Percentiles rank a stretch among this genome's conserved stretches.
phyloP scores from a whole-genome alignment of 2,888 invertebrate genomes.

The Caenorhabditis sp. region DNA sequence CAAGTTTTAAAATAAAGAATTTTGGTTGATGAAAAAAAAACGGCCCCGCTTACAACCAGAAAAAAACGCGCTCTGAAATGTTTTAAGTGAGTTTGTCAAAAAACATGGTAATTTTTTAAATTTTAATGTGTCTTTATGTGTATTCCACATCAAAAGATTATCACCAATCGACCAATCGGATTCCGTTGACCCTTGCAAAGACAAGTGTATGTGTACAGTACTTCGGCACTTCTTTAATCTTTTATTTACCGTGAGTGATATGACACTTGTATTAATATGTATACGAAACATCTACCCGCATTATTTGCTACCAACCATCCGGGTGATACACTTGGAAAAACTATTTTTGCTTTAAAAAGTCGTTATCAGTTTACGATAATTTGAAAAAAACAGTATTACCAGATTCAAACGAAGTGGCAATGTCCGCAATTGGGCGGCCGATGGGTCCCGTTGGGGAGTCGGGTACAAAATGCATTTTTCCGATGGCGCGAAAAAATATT shows the following conservation, averaged over 20 bases:
- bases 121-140: background rate
- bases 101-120: too few species aligned
- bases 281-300: conserved; percentile 45
- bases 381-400: background rate
- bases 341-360: conserved; percentile 2
- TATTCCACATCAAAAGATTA: conserved; percentile 22
- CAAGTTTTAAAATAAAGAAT: too few species aligned
- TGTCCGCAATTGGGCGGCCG: too few species aligned
- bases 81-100: too few species aligned
- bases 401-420: background rate
- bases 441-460: too few species aligned
- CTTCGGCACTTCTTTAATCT: conserved; percentile 60
- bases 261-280: conserved; percentile 58
- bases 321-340: too few species aligned
- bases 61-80: too few species aligned
- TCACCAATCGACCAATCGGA: conserved; percentile 17
- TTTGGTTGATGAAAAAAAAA: too few species aligned
- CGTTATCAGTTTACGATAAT: background rate
- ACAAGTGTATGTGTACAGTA: conserved; percentile 50
- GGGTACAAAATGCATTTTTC: too few species aligned
- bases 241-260: conserved; percentile 58
- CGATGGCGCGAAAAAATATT: too few species aligned
- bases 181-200: conserved; percentile 33
- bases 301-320: conserved; percentile 25
- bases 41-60: too few species aligned